These are phyloP conservation scores for Lamprotornis superbus DNA, from an alignment of 2,113 vertebrate species.

Conservation along the genomic window DNA sequence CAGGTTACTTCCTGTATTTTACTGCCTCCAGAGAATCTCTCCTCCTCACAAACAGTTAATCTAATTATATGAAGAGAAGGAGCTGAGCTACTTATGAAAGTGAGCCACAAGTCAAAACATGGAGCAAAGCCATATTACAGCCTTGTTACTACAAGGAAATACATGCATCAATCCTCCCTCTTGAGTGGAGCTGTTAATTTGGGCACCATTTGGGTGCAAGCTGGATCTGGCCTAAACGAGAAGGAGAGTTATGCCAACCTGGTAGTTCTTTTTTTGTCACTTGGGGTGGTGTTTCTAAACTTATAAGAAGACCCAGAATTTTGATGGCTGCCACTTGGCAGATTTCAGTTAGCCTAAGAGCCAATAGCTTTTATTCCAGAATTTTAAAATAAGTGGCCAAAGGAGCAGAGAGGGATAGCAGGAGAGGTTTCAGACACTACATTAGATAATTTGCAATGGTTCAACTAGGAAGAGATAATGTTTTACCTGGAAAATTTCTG, in stretches of 20 bases:
- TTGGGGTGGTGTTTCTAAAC: not conserved
- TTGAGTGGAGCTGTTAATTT: not conserved
- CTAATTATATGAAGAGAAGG: not conserved
- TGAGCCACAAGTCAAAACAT: not conserved
- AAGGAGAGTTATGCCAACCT: not conserved
- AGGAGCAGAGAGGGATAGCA: not conserved
- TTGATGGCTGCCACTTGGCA: not conserved
- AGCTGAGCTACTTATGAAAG: not conserved
- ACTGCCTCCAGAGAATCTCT: not conserved
- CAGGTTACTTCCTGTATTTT: not conserved
- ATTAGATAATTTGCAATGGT: not conserved
- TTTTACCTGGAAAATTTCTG: conserved; percentile 88
- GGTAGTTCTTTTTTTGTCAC: not conserved
- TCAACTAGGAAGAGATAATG: not conserved
- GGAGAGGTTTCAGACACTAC: not conserved
- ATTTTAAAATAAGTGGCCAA: not conserved
- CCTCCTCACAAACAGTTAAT: not conserved
- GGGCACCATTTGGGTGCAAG: not conserved
- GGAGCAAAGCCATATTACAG: not conserved
- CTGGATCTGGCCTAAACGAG: not conserved
- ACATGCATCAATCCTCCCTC: not conserved
- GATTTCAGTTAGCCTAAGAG: not conserved
- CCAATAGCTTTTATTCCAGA: not conserved
- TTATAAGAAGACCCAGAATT: not conserved
- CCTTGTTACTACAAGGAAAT: not conserved